Evolutionary conservation across 2,888 invertebrate genomes (phyloP).

Genomic region (Protophormia terraenovae): DNA sequence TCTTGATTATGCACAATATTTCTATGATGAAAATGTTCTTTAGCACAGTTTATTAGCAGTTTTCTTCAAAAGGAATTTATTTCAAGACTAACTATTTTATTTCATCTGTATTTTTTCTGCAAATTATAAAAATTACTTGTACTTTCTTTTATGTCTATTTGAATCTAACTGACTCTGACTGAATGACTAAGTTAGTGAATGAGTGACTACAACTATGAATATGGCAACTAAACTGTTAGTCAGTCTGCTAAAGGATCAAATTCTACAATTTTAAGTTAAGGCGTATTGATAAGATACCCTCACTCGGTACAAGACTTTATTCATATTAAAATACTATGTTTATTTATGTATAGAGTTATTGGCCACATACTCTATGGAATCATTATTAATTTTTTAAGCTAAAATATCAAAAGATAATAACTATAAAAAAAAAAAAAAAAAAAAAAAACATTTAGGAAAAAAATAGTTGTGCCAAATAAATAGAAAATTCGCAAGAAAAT

Average conservation of each 20-base stretch:
- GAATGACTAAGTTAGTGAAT: conserved; percentile 37
- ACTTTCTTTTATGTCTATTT: conserved; percentile 46
- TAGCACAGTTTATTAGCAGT: conserved; percentile 77
- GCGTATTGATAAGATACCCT: no score
- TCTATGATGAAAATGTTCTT: conserved; percentile 46
- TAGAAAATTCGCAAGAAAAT: no score
- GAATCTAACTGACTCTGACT: conserved; percentile 48
- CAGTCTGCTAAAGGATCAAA: conserved; percentile 19
- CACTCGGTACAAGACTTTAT: no score
- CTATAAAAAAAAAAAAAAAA: no score
- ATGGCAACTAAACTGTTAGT: not conserved
- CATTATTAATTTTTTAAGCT: not conserved
- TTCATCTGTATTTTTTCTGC: conserved; percentile 65
- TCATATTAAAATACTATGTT: no score
- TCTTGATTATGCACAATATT: conserved; percentile 26
- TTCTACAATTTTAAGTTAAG: no score
- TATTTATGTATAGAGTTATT: no score
- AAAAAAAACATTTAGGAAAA: no score
- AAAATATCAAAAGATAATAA: no score
- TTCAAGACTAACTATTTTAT: conserved; percentile 70
- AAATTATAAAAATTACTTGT: conserved; percentile 74
- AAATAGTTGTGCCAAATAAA: no score
- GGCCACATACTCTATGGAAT: no score
- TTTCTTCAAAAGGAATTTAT: conserved; percentile 72
- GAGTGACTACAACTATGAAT: conserved; percentile 34